phyloP scores from a whole-genome alignment of 2,797 vertebrate species.

The Gallinago nigripennis region DNA sequence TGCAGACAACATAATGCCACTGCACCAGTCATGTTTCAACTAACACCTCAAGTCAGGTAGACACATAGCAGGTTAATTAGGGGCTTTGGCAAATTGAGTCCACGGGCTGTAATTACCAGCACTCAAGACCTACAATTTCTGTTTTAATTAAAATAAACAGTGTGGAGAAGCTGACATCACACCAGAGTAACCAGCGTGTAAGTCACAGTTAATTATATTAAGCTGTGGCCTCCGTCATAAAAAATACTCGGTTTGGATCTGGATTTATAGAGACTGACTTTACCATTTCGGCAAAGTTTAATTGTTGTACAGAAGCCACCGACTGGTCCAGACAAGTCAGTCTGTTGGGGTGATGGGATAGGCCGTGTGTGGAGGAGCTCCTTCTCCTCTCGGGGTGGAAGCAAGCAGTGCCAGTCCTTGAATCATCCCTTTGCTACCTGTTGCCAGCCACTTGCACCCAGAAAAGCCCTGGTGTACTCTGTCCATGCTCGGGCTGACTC shows the following conservation, averaged over 20 bases:
- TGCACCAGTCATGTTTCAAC: conserved; percentile 77
- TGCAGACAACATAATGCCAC: conserved; percentile 66
- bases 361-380: background rate
- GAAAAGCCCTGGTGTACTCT: background rate
- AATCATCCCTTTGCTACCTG: background rate
- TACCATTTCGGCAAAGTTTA: conserved; percentile 60
- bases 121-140: conserved; percentile 83
- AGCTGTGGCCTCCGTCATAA: conserved; percentile 69
- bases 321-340: conserved; percentile 55
- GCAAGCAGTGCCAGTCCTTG: background rate
- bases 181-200: conserved; percentile 75
- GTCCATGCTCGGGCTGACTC: accelerated
- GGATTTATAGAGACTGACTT: conserved; percentile 38
- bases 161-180: conserved; percentile 82
- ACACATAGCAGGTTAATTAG: conserved; percentile 84
- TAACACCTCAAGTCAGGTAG: conserved; percentile 80
- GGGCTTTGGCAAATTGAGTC: conserved; percentile 81
- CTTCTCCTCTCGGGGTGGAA: conserved; percentile 11
- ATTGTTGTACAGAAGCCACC: conserved; percentile 59
- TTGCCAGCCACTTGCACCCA: background rate
- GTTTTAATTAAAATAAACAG: conserved; percentile 87
- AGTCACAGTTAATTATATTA: conserved; percentile 80
- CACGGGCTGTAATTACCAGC: conserved; percentile 80
- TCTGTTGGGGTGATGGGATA: background rate
- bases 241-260: conserved; percentile 59